Evolutionary conservation across 2,113 vertebrate genomes (phyloP).

Genomic region (Labeo rohita): DNA sequence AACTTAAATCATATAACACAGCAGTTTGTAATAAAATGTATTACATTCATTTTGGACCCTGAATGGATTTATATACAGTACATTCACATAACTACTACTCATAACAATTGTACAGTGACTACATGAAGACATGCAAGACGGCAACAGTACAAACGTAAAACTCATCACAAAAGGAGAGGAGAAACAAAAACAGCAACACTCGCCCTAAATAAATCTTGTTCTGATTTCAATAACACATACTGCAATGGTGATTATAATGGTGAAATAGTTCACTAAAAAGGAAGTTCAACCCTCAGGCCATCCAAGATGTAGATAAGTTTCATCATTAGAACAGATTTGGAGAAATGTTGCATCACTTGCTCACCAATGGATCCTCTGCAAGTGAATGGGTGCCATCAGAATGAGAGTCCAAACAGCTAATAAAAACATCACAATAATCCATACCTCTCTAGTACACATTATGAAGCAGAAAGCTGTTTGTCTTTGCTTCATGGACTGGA

Average conservation of each 20-base stretch:
- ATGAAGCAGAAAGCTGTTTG: too few species aligned
- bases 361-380: background rate
- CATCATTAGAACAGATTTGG: background rate
- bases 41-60: background rate
- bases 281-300: background rate
- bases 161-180: background rate
- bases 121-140: conserved; percentile 3
- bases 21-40: background rate
- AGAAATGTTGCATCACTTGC: background rate
- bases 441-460: background rate
- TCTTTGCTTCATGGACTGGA: too few species aligned
- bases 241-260: background rate
- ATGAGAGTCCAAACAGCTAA: background rate
- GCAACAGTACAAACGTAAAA: background rate
- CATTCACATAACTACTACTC: background rate
- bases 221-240: background rate
- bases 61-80: background rate
- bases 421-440: background rate
- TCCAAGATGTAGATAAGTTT: background rate
- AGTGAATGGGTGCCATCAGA: background rate
- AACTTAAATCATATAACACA: background rate
- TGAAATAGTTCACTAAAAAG: too few species aligned
- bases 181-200: background rate
- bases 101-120: background rate
- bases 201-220: background rate